A percentile compares a stretch with the other conserved stretches of the same genome.
These are phyloP conservation scores for Conus betulinus DNA, from an alignment of 1,140 invertebrate genomes.

Conservation along the genomic window DNA sequence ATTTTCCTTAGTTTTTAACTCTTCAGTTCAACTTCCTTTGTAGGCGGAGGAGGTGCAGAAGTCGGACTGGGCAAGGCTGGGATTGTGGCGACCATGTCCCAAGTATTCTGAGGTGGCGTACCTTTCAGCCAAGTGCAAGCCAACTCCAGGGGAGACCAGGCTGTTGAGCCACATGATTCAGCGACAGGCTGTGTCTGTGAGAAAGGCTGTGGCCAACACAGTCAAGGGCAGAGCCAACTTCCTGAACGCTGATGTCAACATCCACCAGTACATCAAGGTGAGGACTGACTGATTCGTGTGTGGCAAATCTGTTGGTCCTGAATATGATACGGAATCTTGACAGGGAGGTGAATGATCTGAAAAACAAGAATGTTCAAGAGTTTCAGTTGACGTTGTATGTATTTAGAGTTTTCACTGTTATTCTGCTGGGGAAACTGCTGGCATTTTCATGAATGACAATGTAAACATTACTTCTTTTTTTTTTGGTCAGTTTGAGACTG, in stretches of 20 bases:
- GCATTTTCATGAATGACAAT: too few species aligned
- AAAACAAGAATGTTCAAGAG: too few species aligned
- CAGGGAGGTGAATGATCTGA: too few species aligned
- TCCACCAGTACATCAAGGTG: conserved; percentile 68
- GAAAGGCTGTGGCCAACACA: conserved; percentile 61
- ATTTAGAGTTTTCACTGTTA: too few species aligned
- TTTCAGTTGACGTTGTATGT: too few species aligned
- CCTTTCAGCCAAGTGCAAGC: conserved; percentile 67
- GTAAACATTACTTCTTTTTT: too few species aligned
- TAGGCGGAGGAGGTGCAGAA: conserved; percentile 60
- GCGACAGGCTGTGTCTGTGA: conserved; percentile 56
- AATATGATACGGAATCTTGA: too few species aligned
- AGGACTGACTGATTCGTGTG: neutral
- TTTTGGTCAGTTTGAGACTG: too few species aligned
- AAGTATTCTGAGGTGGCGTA: conserved; percentile 71
- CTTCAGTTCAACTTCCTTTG: neutral
- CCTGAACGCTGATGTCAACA: conserved; percentile 65
- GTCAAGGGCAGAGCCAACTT: conserved; percentile 66
- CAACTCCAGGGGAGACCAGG: conserved; percentile 65
- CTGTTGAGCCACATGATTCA: conserved; percentile 67
- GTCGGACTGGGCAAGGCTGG: conserved; percentile 69
- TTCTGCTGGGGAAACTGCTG: too few species aligned
- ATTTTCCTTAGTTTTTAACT: too few species aligned
- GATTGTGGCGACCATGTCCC: conserved; percentile 67
- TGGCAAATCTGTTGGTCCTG: too few species aligned